A percentile compares a stretch with the other conserved stretches of the same genome.
Conservation (phyloP, 2,113 vertebrate genomes). For the Pycnonotus jocosus region DNA sequence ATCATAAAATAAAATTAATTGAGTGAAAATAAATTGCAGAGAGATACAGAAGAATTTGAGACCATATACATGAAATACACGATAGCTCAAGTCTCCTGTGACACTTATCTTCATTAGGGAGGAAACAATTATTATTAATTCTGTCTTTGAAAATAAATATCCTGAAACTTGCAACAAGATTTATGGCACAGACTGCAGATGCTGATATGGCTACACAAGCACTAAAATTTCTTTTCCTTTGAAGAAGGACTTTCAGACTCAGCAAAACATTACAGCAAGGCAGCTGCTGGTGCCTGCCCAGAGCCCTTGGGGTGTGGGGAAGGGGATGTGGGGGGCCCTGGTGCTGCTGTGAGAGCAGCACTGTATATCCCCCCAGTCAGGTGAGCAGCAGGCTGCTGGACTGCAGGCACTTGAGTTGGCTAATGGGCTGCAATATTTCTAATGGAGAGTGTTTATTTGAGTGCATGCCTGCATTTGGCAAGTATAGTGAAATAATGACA, state of each 20-base stretch:
- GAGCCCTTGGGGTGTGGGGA: fast-evolving
- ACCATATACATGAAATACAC: constrained; percentile 30
- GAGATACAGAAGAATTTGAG: constrained; percentile 55
- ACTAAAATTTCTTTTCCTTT: neutral
- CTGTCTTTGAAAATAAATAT: constrained; percentile 48
- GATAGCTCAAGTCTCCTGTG: neutral
- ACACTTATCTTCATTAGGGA: constrained; percentile 69
- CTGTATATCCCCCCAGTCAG: fast-evolving
- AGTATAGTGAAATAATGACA: constrained; percentile 8
- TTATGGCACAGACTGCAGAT: neutral
- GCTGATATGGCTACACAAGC: neutral
- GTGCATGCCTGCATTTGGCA: neutral
- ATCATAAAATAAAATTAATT: constrained; percentile 73
- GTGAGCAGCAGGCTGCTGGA: neutral
- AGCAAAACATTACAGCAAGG: neutral
- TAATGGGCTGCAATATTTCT: neutral
- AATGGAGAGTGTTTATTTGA: neutral
- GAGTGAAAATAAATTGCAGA: constrained; percentile 64
- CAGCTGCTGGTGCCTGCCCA: neutral
- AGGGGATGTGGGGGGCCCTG: neutral
- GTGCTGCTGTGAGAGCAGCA: neutral
- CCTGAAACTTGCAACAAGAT: constrained; percentile 2
- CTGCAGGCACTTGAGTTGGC: neutral
- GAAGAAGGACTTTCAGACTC: neutral
- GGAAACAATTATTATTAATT: constrained; percentile 67